A percentile compares a stretch with the other conserved stretches of the same genome.
Conservation (phyloP, 2,888 invertebrate genomes). For the Mesopsocus fuscifrons region DNA sequence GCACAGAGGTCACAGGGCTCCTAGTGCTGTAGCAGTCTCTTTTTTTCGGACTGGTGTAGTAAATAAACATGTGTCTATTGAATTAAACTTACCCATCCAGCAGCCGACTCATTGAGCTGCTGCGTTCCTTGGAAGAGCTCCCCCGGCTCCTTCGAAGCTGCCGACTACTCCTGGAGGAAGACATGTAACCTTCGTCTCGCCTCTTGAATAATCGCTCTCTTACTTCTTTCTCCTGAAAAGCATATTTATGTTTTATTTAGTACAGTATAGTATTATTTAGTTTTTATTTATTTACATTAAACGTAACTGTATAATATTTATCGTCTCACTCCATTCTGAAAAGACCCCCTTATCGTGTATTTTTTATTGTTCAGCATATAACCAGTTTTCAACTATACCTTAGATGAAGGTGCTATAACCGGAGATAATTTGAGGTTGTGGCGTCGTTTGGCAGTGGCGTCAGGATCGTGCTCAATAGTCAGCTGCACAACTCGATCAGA, state of each 20-base stretch:
- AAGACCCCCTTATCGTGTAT: too few relatives aligned
- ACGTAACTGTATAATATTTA: too few relatives aligned
- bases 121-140: conserved; percentile 42
- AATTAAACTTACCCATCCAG: conserved; percentile 45
- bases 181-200: conserved; percentile 35
- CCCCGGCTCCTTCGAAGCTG: conserved; percentile 31
- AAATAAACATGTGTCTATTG: too few relatives aligned
- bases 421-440: conserved; percentile 15
- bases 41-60: too few relatives aligned
- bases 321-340: too few relatives aligned
- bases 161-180: conserved; percentile 40
- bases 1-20: too few relatives aligned
- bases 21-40: too few relatives aligned
- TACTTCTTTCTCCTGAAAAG: conserved; percentile 17
- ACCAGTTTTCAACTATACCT: too few relatives aligned
- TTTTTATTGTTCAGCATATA: too few relatives aligned
- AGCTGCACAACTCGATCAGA: conserved; percentile 55
- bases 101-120: conserved; percentile 69
- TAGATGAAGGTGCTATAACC: neutral
- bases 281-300: too few relatives aligned
- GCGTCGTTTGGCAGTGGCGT: conserved; percentile 37
- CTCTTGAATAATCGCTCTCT: conserved; percentile 21
- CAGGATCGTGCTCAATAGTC: conserved; percentile 80
- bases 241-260: conserved; percentile 21
- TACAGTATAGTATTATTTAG: too few relatives aligned